A percentile compares a stretch with the other conserved stretches of the same genome.
Conservation (phyloP, 2,113 vertebrate genomes). For the Alosa alosa region DNA sequence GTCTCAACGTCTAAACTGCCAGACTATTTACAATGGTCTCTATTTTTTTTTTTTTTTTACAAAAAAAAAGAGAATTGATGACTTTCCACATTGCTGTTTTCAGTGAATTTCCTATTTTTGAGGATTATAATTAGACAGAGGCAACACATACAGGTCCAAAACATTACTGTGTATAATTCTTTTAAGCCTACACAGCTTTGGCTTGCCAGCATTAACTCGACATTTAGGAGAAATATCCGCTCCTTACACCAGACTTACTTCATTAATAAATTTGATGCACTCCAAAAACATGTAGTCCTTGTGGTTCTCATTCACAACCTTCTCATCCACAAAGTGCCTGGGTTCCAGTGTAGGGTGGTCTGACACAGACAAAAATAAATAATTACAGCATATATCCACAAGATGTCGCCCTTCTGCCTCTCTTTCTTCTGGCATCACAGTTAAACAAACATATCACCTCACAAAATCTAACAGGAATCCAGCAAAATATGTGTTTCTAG, state of each 20-base stretch:
- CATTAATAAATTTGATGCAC: slow-evolving; percentile 91
- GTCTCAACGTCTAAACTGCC: not conserved
- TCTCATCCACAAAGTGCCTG: slow-evolving; percentile 89
- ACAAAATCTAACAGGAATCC: no score
- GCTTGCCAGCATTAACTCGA: not conserved
- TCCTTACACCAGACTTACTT: slow-evolving; percentile 57
- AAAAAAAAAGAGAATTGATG: not conserved
- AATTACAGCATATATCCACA: slow-evolving; percentile 33
- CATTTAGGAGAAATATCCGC: not conserved
- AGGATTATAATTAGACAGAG: not conserved
- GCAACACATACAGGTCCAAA: not conserved
- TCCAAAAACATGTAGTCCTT: slow-evolving; percentile 97
- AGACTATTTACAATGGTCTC: not conserved
- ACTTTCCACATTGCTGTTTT: not conserved
- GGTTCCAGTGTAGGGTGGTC: slow-evolving; percentile 89
- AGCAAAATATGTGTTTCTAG: not conserved
- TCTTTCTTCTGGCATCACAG: not conserved
- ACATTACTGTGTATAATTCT: not conserved
- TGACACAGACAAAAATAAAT: slow-evolving; percentile 46
- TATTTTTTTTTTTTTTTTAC: no score
- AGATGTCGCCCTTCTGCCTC: slow-evolving; percentile 38
- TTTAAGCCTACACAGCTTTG: not conserved
- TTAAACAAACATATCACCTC: not conserved
- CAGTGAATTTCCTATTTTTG: not conserved
- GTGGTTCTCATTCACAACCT: slow-evolving; percentile 86